Percentiles rank a stretch among this genome's conserved stretches.
phyloP scores from a whole-genome alignment of 1,140 invertebrate species.

The Drepana arcuata region DNA sequence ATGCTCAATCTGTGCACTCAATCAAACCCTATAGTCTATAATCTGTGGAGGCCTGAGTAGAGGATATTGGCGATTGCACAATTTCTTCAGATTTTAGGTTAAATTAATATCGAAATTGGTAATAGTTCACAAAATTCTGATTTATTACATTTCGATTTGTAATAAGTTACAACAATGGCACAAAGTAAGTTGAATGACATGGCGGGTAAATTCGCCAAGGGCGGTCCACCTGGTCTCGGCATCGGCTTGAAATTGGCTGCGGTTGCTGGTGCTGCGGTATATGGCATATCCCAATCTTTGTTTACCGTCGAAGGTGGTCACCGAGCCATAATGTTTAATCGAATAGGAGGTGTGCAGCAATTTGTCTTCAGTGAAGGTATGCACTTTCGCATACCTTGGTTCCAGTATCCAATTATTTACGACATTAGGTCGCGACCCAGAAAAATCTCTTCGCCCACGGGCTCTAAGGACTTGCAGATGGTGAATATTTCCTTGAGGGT shows the following conservation, averaged over 20 bases:
- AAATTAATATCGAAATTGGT: no score
- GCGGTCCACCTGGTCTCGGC: constrained; percentile 87
- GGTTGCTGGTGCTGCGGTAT: constrained; percentile 84
- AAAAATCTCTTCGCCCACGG: constrained; percentile 97
- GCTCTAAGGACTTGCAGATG: constrained; percentile 99
- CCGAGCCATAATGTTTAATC: constrained; percentile 97
- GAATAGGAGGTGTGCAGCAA: constrained; percentile 93
- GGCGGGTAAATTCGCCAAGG: constrained; percentile 87
- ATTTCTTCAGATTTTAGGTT: no score
- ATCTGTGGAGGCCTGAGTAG: no score
- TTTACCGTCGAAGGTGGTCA: constrained; percentile 99
- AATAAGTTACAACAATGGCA: constrained; percentile 73
- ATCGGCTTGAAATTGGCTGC: constrained; percentile 88
- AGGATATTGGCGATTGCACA: no score
- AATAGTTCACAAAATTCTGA: no score
- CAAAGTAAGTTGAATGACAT: constrained; percentile 92
- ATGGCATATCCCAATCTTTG: constrained; percentile 91
- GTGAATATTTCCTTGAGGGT: constrained; percentile 98
- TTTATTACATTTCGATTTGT: no score
- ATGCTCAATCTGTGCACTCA: no score
- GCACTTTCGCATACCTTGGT: constrained; percentile 98
- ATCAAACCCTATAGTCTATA: no score
- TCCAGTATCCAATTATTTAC: constrained; percentile 99
- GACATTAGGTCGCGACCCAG: constrained; percentile 96
- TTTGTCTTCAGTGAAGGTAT: constrained; percentile 95